phyloP scores from a whole-genome alignment of 1,140 invertebrate species.

The Cryptotermes secundus region DNA sequence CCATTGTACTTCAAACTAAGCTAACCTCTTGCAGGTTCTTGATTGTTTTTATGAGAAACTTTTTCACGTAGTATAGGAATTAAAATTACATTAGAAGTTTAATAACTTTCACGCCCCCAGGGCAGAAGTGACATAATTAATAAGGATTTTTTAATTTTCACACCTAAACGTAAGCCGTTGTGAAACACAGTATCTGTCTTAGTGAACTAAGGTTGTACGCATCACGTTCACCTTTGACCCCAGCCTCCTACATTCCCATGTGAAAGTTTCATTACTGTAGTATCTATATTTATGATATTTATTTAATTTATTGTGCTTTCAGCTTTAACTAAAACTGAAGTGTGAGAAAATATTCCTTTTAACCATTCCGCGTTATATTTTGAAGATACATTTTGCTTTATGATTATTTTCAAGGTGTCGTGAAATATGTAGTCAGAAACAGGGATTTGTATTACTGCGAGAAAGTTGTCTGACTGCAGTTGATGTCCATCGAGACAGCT shows the following conservation, averaged over 20 bases:
- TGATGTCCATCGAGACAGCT: background rate
- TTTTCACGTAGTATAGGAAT: background rate
- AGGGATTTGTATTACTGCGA: background rate
- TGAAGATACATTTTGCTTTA: background rate
- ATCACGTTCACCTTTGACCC: background rate
- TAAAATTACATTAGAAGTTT: background rate
- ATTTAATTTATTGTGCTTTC: background rate
- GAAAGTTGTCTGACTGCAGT: background rate
- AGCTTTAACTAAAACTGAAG: background rate
- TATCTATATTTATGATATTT: background rate
- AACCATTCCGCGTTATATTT: background rate
- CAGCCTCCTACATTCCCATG: background rate
- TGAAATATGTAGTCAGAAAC: background rate
- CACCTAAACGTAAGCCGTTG: background rate
- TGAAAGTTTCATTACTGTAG: background rate
- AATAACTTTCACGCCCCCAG: constrained; percentile 14
- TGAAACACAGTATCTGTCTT: background rate
- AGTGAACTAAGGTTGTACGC: background rate
- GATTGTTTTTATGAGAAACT: background rate
- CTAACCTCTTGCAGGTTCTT: background rate
- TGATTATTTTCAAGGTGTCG: background rate
- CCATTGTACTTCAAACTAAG: background rate
- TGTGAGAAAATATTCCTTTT: background rate
- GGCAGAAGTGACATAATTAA: constrained; percentile 13
- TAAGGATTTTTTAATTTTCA: background rate